Evolutionary conservation across 2,888 invertebrate genomes (phyloP), one percentile per base, ranked within the genome.

Genomic region (Achlya flavicornis): DNA sequence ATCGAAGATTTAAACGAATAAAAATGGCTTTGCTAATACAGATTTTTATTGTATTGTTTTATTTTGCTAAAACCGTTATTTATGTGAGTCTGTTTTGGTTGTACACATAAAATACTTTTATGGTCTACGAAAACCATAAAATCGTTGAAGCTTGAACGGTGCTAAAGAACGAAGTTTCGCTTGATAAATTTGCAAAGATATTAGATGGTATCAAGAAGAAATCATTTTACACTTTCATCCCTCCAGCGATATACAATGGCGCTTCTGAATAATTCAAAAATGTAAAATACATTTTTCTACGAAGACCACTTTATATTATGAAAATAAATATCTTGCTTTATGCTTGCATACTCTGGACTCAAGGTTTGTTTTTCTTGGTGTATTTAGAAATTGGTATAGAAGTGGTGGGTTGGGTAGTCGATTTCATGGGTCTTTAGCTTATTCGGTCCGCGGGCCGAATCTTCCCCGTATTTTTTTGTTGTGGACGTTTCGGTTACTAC

Each of bases 51-150:
- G 35, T 58, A 33, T 32, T 58, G 33, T 60, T 41, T 60, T 60
- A 43, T 60, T 60, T 60, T 19, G 26, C 41, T 3, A 16, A 53
- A 48, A 26, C 19, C 19, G 26, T 41, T 35, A 38, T 16, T 59
- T 19, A 35, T 59, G 19, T 41, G 8, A 12, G 19, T 65, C 35
- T n/a, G 19, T 26, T 66, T 66, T 64, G 61, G 53, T 53, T 53
- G 53, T n/a, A 38, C 60, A 43, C 57, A 66, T 74, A 66, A 76
- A 69, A 70, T 76, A 62, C 62, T 62, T 60, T 79, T 72, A 77
- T 73, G 71, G 68, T 67, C 69, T 33, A 63, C 65, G 63, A 68
- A 67, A 70, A 70, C 72, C 67, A 74, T 80, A 79, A 80, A 80
- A 73, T 64, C 63, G 60, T 58, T 62, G 66, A 72, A 73, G 69